Evolutionary conservation across 2,113 vertebrate species (phyloP), one percentile per base, ranked within the genome.

Genomic region (Nothobranchius furzeri): DNA sequence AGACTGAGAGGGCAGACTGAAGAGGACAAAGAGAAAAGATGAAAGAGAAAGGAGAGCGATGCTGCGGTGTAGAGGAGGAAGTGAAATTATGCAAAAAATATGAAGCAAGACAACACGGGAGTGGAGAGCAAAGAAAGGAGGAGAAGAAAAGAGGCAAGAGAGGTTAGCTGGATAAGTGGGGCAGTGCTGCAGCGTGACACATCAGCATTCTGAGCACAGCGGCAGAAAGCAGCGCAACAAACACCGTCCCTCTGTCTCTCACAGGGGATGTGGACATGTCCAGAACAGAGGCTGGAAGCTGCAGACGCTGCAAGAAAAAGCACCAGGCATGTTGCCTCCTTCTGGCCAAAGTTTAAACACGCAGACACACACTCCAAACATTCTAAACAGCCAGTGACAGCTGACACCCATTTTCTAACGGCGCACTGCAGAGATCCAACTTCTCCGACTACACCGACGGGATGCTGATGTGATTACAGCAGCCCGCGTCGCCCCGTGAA

Each of bases 141-240:
- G 24, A 45, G 9, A 57, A 17, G 57, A 54, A 83, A 57, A 60
- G 54, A 56, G 60, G 61, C 64, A 80, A 64, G 60, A 85, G 81
- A 90, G 91, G 90, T 92, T 93, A 91, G 86, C 88, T 89, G 88
- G 87, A 86, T 90, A 92, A 94, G 90, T 91, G 91, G 91, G 88
- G 81, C 89, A 92, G 73, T 91, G 89, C 93, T 92, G 92, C 91
- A 93, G 90, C 82, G 87, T 91, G 90, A 92, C 89, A 92, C 91
- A 94, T 94, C 89, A 93, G 91, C 93, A 94, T 93, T 93, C 92
- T 82, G 86, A 85, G 73, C 79, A 90, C 87, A 90, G 86, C 82
- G 60, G 84, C 81, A 79, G 75, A 76, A 76, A 82, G 87, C 63
- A 84, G 89, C 78, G 81, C 79, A 78, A 83, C 80, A 14, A 75